Conservation (phyloP, 2,113 vertebrate species). For the Channa maculata region DNA sequence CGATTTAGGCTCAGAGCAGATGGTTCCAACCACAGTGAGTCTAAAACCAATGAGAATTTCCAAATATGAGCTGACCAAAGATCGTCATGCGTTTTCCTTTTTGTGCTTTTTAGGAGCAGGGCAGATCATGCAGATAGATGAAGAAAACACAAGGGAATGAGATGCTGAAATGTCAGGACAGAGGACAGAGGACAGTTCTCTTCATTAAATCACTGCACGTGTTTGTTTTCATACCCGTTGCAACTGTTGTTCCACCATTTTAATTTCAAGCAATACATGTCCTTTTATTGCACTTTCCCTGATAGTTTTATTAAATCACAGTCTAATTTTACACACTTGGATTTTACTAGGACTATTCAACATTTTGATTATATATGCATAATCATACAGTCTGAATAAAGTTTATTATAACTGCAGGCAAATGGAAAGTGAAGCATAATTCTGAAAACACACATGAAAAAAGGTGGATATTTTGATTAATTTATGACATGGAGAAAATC, state of each 20-base stretch:
- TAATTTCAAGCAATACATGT: background rate
- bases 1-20: constrained; percentile 57
- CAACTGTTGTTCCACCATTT: background rate
- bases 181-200: constrained; percentile 3
- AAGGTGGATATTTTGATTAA: too few relatives aligned
- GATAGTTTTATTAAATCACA: background rate
- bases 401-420: too few relatives aligned
- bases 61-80: constrained; percentile 41
- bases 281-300: background rate
- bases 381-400: too few relatives aligned
- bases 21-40: constrained; percentile 44
- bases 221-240: background rate
- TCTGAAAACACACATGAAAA: too few relatives aligned
- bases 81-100: constrained; percentile 36
- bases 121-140: constrained; percentile 24
- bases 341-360: background rate
- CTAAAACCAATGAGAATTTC: constrained; percentile 51
- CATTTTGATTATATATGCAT: too few relatives aligned
- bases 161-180: constrained; percentile 25
- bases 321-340: background rate
- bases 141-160: constrained; percentile 15
- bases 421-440: too few relatives aligned
- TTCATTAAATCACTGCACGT: constrained; percentile 4
- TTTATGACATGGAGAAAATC: too few relatives aligned
- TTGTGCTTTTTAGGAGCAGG: constrained; percentile 5